Percentiles rank a stretch among this genome's conserved stretches.
These are phyloP conservation scores for Seriola dumerili DNA, from an alignment of 2,113 vertebrate species.

Conservation along the genomic window DNA sequence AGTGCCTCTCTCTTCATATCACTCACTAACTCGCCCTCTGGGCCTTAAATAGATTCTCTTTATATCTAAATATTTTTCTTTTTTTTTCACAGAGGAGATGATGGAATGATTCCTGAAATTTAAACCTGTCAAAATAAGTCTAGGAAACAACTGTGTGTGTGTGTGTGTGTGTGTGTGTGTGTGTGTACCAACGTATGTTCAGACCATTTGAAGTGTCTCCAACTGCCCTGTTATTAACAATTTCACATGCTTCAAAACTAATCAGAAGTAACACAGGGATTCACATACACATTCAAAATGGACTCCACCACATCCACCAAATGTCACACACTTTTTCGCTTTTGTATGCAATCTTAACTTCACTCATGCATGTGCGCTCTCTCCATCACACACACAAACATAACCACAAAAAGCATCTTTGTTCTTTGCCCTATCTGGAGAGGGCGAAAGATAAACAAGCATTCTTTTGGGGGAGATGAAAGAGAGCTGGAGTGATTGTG, in stretches of 20 bases:
- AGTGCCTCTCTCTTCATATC: constrained; percentile 17
- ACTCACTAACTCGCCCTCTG: neutral
- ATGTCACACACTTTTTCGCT: neutral
- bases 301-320: neutral
- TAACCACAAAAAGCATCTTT: constrained; percentile 60
- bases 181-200: neutral
- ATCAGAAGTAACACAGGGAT: neutral
- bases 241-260: neutral
- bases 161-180: constrained; percentile 15
- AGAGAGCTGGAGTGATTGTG: constrained; percentile 55
- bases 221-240: neutral
- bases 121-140: constrained; percentile 36
- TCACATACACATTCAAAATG: neutral
- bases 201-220: neutral
- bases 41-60: constrained; percentile 28
- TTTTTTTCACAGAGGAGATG: constrained; percentile 40
- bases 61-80: constrained; percentile 38
- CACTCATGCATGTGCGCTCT: constrained; percentile 24
- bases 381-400: constrained; percentile 41
- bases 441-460: constrained; percentile 68
- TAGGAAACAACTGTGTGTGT: neutral
- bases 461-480: constrained; percentile 70
- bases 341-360: neutral
- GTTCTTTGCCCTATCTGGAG: constrained; percentile 56
- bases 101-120: constrained; percentile 45